A percentile compares a stretch with the other conserved stretches of the same genome.
Conservation (phyloP, 2,113 vertebrate genomes). For the Neofelis nebulosa region DNA sequence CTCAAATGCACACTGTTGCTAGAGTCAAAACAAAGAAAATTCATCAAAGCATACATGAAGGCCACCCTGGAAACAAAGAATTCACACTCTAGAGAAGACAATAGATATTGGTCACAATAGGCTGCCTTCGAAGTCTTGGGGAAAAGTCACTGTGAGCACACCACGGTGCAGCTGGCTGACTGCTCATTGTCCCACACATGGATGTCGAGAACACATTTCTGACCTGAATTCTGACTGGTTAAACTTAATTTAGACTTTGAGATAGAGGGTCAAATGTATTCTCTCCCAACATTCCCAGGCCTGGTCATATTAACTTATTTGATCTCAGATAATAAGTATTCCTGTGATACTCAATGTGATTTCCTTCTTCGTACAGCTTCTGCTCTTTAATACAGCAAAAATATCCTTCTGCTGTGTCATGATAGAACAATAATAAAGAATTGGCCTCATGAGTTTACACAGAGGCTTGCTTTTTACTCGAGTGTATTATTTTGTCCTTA, state of each 20-base stretch:
- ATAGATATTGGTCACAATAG: not conserved
- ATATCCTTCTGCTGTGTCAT: not conserved
- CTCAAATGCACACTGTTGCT: not conserved
- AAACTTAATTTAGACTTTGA: not conserved
- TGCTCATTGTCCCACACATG: not conserved
- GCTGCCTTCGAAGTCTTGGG: not conserved
- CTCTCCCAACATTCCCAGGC: not conserved
- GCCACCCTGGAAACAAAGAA: conserved; percentile 13
- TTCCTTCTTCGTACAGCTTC: not conserved
- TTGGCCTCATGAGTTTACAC: not conserved
- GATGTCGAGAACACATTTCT: not conserved
- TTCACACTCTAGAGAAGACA: not conserved
- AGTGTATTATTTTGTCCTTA: not conserved
- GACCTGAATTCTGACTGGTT: not conserved
- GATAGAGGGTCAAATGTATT: not conserved
- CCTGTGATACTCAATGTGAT: not conserved
- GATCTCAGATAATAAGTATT: not conserved
- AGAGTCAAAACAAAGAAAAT: conserved; percentile 58
- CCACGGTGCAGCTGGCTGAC: not conserved
- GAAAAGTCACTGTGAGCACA: not conserved
- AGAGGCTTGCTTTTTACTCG: not conserved
- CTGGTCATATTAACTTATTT: not conserved
- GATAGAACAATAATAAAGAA: not conserved
- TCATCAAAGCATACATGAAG: conserved; percentile 42
- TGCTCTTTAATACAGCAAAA: not conserved